A percentile compares a stretch with the other conserved stretches of the same genome.
Conservation (phyloP, 2,113 vertebrate species). For the Stigmatopora argus region DNA sequence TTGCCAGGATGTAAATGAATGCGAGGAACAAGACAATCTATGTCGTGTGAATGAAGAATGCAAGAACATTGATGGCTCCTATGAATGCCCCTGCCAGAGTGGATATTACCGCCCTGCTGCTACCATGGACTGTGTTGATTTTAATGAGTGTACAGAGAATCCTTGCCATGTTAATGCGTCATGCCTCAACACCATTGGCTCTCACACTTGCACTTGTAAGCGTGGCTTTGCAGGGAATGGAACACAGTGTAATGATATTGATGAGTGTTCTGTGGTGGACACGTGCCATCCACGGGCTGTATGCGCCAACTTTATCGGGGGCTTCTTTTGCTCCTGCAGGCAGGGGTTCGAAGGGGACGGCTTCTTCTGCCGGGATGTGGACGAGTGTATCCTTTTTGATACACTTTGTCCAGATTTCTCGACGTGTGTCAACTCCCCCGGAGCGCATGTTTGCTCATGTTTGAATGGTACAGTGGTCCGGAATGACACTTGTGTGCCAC, state of each 20-base stretch:
- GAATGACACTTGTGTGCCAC: slow-evolving; percentile 61
- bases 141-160: slow-evolving; percentile 67
- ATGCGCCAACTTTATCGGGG: slow-evolving; percentile 67
- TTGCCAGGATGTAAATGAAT: slow-evolving; percentile 75
- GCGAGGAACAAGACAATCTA: slow-evolving; percentile 33
- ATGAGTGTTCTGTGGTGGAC: slow-evolving; percentile 62
- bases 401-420: slow-evolving; percentile 58
- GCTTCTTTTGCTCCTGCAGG: slow-evolving; percentile 68
- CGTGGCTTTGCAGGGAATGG: slow-evolving; percentile 68
- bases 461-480: slow-evolving; percentile 68
- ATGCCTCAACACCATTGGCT: slow-evolving; percentile 70
- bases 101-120: slow-evolving; percentile 62
- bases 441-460: slow-evolving; percentile 74
- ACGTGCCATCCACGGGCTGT: slow-evolving; percentile 58
- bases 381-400: slow-evolving; percentile 68
- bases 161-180: slow-evolving; percentile 70
- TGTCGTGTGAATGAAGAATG: slow-evolving; percentile 70
- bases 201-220: slow-evolving; percentile 70
- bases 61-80: slow-evolving; percentile 68
- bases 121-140: slow-evolving; percentile 63
- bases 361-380: slow-evolving; percentile 65
- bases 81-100: slow-evolving; percentile 61
- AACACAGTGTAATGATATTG: slow-evolving; percentile 63
- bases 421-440: slow-evolving; percentile 72
- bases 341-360: slow-evolving; percentile 71